phyloP scores from a whole-genome alignment of 2,888 invertebrate genomes.

The Orthosia cruda region DNA sequence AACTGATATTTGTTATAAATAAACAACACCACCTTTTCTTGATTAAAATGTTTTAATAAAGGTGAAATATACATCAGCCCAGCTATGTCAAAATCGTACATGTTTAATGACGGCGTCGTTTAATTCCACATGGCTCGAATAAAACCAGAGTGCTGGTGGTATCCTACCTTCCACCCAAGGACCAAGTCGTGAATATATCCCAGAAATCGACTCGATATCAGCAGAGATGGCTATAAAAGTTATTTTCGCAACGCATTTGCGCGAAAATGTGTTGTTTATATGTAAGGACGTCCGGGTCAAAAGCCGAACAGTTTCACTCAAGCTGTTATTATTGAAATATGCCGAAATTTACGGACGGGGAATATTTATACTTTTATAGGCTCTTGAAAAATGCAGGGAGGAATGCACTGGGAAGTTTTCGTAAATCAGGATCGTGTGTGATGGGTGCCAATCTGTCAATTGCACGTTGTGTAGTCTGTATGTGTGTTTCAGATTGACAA shows the following conservation, averaged over 20 bases:
- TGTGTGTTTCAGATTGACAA: not conserved
- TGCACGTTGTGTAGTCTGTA: not conserved
- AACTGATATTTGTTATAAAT: too few species aligned
- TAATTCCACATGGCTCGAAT: not conserved
- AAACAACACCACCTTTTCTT: too few species aligned
- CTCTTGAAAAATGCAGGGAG: conserved; percentile 54
- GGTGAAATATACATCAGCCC: too few species aligned
- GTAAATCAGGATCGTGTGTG: conserved; percentile 1
- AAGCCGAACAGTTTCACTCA: conserved; percentile 54
- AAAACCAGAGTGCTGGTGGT: not conserved
- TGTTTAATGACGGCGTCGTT: not conserved
- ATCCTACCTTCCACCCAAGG: not conserved
- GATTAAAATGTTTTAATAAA: too few species aligned
- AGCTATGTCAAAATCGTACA: not conserved
- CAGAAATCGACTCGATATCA: conserved; percentile 53
- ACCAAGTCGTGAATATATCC: conserved; percentile 30
- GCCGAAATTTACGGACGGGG: conserved; percentile 51
- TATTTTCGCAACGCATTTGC: conserved; percentile 71
- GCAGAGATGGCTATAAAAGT: conserved; percentile 68
- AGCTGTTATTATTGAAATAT: conserved; percentile 62
- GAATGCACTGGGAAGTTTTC: conserved; percentile 48
- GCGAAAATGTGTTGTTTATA: conserved; percentile 70
- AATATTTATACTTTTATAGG: conserved; percentile 60
- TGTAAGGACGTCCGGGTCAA: conserved; percentile 71
- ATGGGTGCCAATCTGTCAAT: conserved; percentile 1